Evolutionary conservation across 2,113 vertebrate genomes (phyloP).

Genomic region (Deroptyus accipitrinus): DNA sequence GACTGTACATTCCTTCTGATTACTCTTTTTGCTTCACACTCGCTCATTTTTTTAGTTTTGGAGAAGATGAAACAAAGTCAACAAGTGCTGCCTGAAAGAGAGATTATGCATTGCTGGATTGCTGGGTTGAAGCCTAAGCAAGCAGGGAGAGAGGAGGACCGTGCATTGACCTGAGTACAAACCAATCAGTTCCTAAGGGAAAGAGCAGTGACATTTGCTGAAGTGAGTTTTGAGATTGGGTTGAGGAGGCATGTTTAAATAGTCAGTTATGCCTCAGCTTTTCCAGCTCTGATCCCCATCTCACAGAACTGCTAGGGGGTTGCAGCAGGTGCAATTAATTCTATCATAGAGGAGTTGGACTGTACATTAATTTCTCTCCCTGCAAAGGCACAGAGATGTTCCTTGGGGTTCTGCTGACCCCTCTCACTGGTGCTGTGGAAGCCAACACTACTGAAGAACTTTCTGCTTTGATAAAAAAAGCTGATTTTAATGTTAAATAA

Average conservation of each 20-base stretch:
- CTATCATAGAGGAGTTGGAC: neutral
- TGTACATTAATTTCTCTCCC: neutral
- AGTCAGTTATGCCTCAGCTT: neutral
- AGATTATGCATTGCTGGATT: neutral
- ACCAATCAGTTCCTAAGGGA: neutral
- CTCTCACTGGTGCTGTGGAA: neutral
- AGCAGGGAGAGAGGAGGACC: neutral
- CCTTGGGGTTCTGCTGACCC: neutral
- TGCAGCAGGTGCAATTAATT: neutral
- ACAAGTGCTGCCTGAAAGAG: neutral
- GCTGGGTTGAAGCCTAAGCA: neutral
- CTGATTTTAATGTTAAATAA: neutral
- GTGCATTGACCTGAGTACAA: neutral
- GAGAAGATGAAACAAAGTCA: neutral
- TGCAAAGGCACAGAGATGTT: neutral
- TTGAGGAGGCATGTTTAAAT: neutral
- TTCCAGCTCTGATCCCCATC: neutral
- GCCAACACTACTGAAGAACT: neutral
- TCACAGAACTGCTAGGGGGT: neutral
- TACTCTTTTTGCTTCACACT: neutral
- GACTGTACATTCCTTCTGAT: neutral
- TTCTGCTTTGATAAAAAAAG: neutral
- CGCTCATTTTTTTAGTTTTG: neutral
- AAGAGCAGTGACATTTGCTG: neutral
- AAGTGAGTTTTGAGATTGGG: neutral